Percentiles rank a stretch among this genome's conserved stretches.
phyloP scores from a whole-genome alignment of 2,113 vertebrate species.

The Gracilinanus agilis region DNA sequence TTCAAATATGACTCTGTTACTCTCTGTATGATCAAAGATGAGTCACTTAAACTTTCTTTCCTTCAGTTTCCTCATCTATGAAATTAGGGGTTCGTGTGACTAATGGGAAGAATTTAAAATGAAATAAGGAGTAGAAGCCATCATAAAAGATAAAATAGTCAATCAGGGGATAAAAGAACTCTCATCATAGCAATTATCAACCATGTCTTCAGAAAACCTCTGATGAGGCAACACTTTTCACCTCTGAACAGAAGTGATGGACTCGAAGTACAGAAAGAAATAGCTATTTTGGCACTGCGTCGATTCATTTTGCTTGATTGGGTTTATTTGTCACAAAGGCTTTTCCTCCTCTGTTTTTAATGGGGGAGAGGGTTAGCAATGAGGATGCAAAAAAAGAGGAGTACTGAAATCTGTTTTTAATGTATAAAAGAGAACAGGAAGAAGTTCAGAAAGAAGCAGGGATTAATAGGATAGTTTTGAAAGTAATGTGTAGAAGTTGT shows the following conservation, averaged over 20 bases:
- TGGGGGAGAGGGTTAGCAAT: slow-evolving; percentile 32
- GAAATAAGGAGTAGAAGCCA: background rate
- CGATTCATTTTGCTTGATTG: no score
- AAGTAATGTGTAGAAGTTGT: background rate
- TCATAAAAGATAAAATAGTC: background rate
- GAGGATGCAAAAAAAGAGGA: slow-evolving; percentile 42
- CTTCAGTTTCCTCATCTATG: background rate
- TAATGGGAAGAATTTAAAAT: background rate
- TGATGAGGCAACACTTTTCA: background rate
- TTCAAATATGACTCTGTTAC: background rate
- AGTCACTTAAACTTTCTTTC: background rate
- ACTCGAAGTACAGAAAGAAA: background rate
- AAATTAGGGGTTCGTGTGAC: background rate
- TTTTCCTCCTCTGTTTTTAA: background rate
- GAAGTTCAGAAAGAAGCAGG: background rate
- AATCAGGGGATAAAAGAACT: background rate
- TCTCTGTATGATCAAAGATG: background rate
- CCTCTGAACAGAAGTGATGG: background rate
- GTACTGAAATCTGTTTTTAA: background rate
- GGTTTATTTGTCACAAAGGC: background rate
- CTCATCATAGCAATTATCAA: background rate
- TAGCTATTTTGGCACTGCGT: background rate
- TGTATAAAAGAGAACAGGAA: background rate
- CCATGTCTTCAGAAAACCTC: background rate
- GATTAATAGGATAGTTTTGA: background rate